Evolutionary conservation across 1,140 invertebrate genomes (phyloP), one percentile per base, ranked within the genome.

Genomic region (Bacillus rossius): DNA sequence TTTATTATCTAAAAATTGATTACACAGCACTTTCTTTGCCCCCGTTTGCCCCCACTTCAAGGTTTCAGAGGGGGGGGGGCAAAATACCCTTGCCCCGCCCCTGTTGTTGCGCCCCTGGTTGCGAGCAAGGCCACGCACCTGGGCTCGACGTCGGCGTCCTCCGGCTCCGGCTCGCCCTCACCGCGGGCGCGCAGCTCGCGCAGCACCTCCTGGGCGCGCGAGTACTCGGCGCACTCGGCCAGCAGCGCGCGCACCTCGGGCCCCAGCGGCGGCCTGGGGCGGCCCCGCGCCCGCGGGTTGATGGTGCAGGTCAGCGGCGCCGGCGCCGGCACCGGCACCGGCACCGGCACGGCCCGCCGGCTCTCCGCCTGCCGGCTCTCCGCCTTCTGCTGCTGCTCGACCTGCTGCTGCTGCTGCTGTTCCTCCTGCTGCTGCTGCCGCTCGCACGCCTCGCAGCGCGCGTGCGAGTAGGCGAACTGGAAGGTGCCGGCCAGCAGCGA

Each of bases 401-500:
- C 40, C 3, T 50, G 10, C 14, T 50, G 49, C 10, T 57, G 51
- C 13, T 61, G 49, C 8, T 64, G 47, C 22, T 19, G 45, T 17
- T 17, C 50, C 62, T 66, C 64, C 57, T 51, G 26, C 64, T 22
- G 16, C 42, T 22, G 42, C 16, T 50, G 26, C 13, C 37, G 26
- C 5, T 16, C 23, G 23, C 74, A 69, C 63, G 73, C 65, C 43
- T 75, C 73, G 67, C 83, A 83, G 66, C 84, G 87, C 7, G 86
- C 71, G 62, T 80, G 81, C 40, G 84, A 77, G 72, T 90, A 92
- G 5, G 80, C 80, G 65, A 84, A 81, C 65, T 87, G 81, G 59
- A 91, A 84, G 1, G 84, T 79, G 25, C 84, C 79, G 16, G 91
- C 91, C 57, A 93, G 77, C 41, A 88, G 77, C n/a, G 85, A 83